Evolutionary conservation across 2,113 vertebrate genomes (phyloP).

Genomic region (Theristicus caerulescens): DNA sequence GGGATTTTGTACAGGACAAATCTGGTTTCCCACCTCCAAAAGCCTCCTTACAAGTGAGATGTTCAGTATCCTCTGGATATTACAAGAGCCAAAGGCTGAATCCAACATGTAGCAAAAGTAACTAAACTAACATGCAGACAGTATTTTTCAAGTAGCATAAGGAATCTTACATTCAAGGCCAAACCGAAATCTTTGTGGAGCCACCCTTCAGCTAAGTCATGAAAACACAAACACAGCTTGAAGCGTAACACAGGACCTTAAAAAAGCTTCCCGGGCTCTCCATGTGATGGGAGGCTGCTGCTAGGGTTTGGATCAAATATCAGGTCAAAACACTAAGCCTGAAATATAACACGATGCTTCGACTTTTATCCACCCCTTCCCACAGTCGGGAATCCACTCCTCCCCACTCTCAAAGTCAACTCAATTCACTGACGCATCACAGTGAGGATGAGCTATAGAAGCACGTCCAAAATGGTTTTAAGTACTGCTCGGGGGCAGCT

Average conservation of each 20-base stretch:
- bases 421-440: rapidly evolving
- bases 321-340: background rate
- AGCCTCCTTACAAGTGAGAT: background rate
- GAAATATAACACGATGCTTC: background rate
- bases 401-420: background rate
- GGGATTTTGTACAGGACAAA: background rate
- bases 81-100: background rate
- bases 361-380: background rate
- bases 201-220: background rate
- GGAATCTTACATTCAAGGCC: background rate
- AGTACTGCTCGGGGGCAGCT: background rate
- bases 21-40: background rate
- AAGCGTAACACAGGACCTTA: background rate
- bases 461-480: rapidly evolving
- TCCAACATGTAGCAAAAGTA: background rate
- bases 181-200: background rate
- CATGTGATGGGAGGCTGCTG: background rate
- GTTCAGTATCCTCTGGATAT: background rate
- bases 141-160: background rate
- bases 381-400: background rate
- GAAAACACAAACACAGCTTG: background rate
- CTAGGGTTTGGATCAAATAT: background rate
- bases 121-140: background rate
- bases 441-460: background rate
- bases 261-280: background rate